phyloP scores from a whole-genome alignment of 2,113 vertebrate species.

The Fulmarus glacialis region DNA sequence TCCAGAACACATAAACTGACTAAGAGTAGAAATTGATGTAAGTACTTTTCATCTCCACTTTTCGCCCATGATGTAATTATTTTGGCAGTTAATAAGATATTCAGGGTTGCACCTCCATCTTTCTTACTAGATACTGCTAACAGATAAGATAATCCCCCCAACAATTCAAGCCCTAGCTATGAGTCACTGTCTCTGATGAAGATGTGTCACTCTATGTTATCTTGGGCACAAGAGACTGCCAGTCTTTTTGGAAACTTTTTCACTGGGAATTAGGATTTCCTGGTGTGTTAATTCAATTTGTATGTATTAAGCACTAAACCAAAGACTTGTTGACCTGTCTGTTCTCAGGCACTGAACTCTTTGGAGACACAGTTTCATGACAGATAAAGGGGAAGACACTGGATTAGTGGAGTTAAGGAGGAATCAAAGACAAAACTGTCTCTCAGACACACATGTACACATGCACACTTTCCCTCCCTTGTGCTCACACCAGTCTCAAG shows the following conservation, averaged over 20 bases:
- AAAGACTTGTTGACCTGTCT: neutral
- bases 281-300: neutral
- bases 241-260: neutral
- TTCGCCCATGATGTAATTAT: slow-evolving; percentile 41
- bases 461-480: rapidly evolving
- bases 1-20: neutral
- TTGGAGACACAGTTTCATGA: neutral
- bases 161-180: neutral
- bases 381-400: neutral
- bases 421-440: neutral
- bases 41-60: slow-evolving; percentile 21
- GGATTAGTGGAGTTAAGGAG: neutral
- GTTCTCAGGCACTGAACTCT: neutral
- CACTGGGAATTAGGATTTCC: neutral
- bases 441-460: neutral
- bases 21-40: slow-evolving; percentile 14
- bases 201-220: slow-evolving; percentile 6
- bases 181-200: slow-evolving; percentile 34
- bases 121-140: slow-evolving; percentile 21
- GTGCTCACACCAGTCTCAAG: neutral
- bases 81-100: slow-evolving; percentile 28
- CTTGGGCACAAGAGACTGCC: neutral
- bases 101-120: neutral
- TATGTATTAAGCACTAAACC: neutral
- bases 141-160: neutral